Conservation (phyloP, 2,113 vertebrate genomes). For the Anthoscopus minutus region DNA sequence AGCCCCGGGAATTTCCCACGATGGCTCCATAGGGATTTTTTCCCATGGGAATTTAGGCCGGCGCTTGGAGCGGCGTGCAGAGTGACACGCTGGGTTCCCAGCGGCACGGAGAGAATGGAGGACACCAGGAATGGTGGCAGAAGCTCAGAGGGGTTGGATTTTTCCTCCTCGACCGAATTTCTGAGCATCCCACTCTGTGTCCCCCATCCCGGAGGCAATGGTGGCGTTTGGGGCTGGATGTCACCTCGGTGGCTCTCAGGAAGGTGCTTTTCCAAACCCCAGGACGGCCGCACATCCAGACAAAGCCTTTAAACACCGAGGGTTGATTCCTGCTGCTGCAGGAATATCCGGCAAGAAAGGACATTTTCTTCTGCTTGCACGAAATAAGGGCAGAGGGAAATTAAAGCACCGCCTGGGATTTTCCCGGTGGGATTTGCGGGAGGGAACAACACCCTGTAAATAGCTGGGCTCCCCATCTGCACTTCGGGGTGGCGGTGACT, state of each 20-base stretch:
- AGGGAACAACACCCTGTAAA: not conserved
- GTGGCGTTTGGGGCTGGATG: not conserved
- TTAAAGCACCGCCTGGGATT: not conserved
- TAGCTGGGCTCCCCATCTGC: not conserved
- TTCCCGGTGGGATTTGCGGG: not conserved
- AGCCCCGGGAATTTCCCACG: not conserved
- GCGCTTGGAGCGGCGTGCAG: accelerated
- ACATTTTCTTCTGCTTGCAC: not conserved
- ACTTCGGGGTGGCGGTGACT: not conserved
- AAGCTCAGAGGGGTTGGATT: not conserved
- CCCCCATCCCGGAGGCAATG: accelerated
- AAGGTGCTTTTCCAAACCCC: not conserved
- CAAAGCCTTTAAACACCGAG: not conserved
- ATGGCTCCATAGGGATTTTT: not conserved
- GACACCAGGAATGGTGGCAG: accelerated
- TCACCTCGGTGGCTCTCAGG: not conserved
- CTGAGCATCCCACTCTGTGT: not conserved
- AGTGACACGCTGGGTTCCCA: accelerated
- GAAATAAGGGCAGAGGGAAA: not conserved
- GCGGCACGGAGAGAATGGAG: accelerated
- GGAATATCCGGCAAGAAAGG: not conserved
- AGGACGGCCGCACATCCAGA: accelerated
- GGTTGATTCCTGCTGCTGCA: not conserved
- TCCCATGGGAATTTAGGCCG: not conserved
- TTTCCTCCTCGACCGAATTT: not conserved